Conservation (phyloP, 2,888 invertebrate species). For the Chaetoderma sp. region DNA sequence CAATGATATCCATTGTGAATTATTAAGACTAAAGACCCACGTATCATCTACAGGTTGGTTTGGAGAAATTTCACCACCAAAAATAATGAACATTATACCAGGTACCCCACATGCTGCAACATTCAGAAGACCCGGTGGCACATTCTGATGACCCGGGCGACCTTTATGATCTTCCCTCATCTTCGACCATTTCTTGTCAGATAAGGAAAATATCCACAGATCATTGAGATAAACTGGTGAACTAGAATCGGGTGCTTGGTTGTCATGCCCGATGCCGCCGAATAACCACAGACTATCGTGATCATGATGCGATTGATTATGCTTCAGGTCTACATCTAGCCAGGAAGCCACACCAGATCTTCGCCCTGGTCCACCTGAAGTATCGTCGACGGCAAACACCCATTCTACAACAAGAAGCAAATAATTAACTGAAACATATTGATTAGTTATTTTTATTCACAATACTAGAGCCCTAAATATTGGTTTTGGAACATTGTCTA, state of each 20-base stretch:
- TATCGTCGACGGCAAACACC: too few relatives aligned
- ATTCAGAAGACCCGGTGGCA: conserved; percentile 36
- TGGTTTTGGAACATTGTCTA: too few relatives aligned
- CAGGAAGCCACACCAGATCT: not conserved
- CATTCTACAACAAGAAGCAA: too few relatives aligned
- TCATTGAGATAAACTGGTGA: not conserved
- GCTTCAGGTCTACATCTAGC: not conserved
- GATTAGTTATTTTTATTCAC: too few relatives aligned
- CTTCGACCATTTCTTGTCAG: not conserved
- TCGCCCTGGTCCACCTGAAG: too few relatives aligned
- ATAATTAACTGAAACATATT: too few relatives aligned
- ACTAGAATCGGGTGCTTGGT: not conserved
- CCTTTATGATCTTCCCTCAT: too few relatives aligned
- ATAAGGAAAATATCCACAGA: not conserved
- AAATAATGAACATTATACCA: conserved; percentile 45
- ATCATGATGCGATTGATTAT: too few relatives aligned
- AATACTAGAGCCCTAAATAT: too few relatives aligned
- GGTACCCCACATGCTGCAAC: conserved; percentile 50
- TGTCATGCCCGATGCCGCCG: not conserved
- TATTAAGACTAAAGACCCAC: conserved; percentile 48
- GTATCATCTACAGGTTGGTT: conserved; percentile 48
- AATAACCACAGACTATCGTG: not conserved
- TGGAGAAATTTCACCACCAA: conserved; percentile 49
- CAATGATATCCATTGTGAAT: too few relatives aligned
- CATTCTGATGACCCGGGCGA: too few relatives aligned